Evolutionary conservation across 2,888 invertebrate species (phyloP).

Genomic region (Andrena chrysosceles): DNA sequence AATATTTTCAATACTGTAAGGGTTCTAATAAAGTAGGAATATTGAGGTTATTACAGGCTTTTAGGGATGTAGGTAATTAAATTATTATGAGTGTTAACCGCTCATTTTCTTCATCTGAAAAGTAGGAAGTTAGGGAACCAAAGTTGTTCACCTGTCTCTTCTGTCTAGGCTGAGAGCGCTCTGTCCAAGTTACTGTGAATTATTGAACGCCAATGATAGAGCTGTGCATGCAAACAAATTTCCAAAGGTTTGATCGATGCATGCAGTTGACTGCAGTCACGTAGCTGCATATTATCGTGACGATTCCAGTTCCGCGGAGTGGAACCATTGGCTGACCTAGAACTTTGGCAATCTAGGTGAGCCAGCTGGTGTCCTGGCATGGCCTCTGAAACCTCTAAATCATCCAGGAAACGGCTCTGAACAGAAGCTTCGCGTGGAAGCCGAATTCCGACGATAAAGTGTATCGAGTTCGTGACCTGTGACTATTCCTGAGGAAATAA

Average conservation of each 20-base stretch:
- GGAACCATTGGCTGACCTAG: conserved; percentile 53
- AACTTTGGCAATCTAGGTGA: conserved; percentile 55
- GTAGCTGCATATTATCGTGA: conserved; percentile 30
- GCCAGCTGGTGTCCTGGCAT: conserved; percentile 39
- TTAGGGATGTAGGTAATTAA: no score
- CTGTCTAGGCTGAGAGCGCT: background rate
- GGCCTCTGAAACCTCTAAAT: conserved; percentile 55
- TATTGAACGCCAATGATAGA: conserved; percentile 27
- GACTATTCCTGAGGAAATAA: conserved; percentile 1
- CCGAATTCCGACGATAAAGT: conserved; percentile 19
- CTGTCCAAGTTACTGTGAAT: conserved; percentile 14
- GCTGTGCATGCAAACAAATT: conserved; percentile 32
- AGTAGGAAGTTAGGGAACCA: background rate
- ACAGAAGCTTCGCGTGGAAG: conserved; percentile 28
- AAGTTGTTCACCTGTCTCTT: background rate
- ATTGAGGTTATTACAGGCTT: no score
- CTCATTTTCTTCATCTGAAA: no score
- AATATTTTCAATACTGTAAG: no score
- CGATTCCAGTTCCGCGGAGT: conserved; percentile 36
- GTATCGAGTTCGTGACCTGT: conserved; percentile 10
- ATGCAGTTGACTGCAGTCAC: conserved; percentile 35
- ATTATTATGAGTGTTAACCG: no score
- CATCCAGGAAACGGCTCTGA: conserved; percentile 38
- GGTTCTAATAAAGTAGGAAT: no score
- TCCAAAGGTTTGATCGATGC: conserved; percentile 36